Evolutionary conservation across 1,140 invertebrate genomes (phyloP).

Genomic region (Papilio glaucus): DNA sequence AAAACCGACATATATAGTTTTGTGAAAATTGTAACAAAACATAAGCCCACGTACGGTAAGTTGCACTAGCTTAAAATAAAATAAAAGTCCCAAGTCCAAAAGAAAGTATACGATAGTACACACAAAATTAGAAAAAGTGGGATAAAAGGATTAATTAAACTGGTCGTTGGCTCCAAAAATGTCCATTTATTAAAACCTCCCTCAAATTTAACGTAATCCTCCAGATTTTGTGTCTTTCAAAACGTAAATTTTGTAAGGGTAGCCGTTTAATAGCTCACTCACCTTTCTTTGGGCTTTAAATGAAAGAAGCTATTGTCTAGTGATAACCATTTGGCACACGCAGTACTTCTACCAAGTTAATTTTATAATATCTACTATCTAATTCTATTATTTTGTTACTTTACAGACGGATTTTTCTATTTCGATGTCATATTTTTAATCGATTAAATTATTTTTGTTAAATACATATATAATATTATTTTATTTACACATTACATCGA

Average conservation of each 20-base stretch:
- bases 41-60: neutral
- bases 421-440: too few relatives aligned
- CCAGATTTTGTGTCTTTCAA: conserved; percentile 48
- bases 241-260: conserved; percentile 49
- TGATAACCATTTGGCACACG: neutral
- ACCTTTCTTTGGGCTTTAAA: conserved; percentile 26
- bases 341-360: neutral
- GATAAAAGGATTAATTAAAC: conserved; percentile 44
- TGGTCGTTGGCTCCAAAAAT: conserved; percentile 56
- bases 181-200: conserved; percentile 55
- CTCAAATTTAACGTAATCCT: conserved; percentile 57
- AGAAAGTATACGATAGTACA: neutral
- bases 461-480: neutral
- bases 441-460: too few relatives aligned
- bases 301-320: conserved; percentile 11
- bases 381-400: neutral
- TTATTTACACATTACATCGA: too few relatives aligned
- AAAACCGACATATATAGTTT: neutral
- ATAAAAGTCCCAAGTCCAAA: neutral
- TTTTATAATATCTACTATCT: neutral
- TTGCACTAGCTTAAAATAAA: neutral
- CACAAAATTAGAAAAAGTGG: conserved; percentile 10
- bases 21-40: neutral
- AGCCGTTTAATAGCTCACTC: conserved; percentile 31
- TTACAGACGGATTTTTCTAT: too few relatives aligned